A percentile compares a stretch with the other conserved stretches of the same genome.
These are phyloP conservation scores for Muscina levida DNA, from an alignment of 2,888 invertebrate species.

Conservation along the genomic window DNA sequence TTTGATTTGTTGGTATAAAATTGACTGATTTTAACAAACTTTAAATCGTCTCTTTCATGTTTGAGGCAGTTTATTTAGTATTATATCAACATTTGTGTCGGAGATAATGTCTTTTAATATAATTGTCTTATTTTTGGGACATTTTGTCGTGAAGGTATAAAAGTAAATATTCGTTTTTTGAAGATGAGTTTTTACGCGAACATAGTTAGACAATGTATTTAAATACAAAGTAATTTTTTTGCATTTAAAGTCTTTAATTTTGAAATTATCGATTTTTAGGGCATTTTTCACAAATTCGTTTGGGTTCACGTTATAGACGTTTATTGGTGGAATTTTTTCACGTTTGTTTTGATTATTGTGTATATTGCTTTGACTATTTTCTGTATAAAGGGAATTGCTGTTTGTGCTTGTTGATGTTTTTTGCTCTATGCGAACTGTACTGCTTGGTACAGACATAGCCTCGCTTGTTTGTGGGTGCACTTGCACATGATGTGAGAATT, in stretches of 20 bases:
- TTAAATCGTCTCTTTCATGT: too few species aligned
- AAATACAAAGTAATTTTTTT: background rate
- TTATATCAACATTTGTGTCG: too few species aligned
- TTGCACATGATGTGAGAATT: background rate
- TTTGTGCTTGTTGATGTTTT: background rate
- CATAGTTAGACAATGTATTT: background rate
- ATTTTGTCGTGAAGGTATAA: too few species aligned
- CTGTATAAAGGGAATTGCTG: background rate
- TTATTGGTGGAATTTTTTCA: background rate
- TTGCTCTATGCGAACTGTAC: too few species aligned
- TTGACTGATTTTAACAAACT: too few species aligned
- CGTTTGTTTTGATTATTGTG: slow-evolving; percentile 5
- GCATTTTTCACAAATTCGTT: background rate
- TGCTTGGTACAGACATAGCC: background rate
- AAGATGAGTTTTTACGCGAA: too few species aligned
- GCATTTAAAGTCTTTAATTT: slow-evolving; percentile 10
- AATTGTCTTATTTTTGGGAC: too few species aligned
- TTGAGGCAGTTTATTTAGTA: too few species aligned
- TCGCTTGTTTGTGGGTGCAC: background rate
- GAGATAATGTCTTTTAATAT: too few species aligned
- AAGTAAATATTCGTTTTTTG: too few species aligned
- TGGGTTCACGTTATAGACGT: background rate
- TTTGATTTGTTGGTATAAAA: too few species aligned
- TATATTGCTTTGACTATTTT: background rate
- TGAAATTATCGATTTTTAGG: background rate